Evolutionary conservation across 2,797 vertebrate species (phyloP), one percentile per base, ranked within the genome.

Genomic region (Lithobates pipiens): DNA sequence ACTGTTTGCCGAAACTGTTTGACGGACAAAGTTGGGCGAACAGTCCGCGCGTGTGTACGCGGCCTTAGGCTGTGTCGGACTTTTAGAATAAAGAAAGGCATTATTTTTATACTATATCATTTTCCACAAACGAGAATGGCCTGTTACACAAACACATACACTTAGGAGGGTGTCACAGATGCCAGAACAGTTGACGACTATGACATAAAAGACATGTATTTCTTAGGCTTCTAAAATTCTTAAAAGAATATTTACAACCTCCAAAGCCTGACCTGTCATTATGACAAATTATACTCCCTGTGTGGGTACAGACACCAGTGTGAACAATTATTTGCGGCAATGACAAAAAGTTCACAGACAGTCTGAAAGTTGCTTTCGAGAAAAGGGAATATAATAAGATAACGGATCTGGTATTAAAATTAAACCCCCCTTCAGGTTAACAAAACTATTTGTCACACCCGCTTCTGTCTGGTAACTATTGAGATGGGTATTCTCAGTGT

Each of bases 191-290:
- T 67, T 67, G 76, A 78, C 39, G 39, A 57, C 34, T 36, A 21
- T 78, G 57, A 67, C n/a, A 78, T 50, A 65, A 44, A 67, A 44
- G n/a, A 78, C 76, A 65, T 77, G 75, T 18, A 54, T 63, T 39
- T n/a, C 3, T 29, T 18, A 36, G 61, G 57, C 76, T 44, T 61
- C 16, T 61, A 67, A 32, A 67, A 78, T 78, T 78, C 76, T 32
- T 78, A 67, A 67, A 78, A 78, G 61, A 78, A 78, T 77, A 67
- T 39, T n/a, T 27, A 27, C 76, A 18, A 39, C n/a, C 65, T 78
- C 36, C 36, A 78, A 78, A 78, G 5, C 36, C 36, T 67, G 76
- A 78, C 61, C 76, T 67, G 61, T 78, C 76, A 67, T 27, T 67
- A 42, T 77, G 76, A 77, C n/a, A 77, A 77, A 77, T 77, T 67